Conservation (phyloP, 2,888 invertebrate genomes). For the Philonicus albiceps region DNA sequence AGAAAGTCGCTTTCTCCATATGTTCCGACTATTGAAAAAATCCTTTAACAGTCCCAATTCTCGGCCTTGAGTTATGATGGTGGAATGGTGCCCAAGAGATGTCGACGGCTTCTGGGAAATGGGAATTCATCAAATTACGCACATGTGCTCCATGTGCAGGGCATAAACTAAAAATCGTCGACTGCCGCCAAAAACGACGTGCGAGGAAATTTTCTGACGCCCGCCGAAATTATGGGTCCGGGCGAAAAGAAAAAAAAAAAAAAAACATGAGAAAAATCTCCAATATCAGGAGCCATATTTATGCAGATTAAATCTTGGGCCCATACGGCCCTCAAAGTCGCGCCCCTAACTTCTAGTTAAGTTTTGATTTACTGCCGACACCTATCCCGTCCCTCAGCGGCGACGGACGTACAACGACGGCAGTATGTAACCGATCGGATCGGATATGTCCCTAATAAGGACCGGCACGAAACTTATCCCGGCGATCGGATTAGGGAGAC, state of each 20-base stretch:
- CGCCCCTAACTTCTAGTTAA: conserved; percentile 34
- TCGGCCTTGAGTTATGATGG: background rate
- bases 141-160: conserved; percentile 43
- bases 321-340: background rate
- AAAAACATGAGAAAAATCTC: conserved; percentile 16
- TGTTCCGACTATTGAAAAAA: background rate
- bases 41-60: background rate
- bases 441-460: conserved; percentile 36
- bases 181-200: conserved; percentile 35
- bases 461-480: background rate
- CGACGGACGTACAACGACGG: background rate
- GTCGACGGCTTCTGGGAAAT: background rate
- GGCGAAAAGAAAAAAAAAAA: no score
- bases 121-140: conserved; percentile 19
- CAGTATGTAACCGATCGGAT: conserved; percentile 18
- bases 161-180: conserved; percentile 33
- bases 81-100: background rate
- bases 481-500: background rate
- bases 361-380: conserved; percentile 36
- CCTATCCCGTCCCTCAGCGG: conserved; percentile 31
- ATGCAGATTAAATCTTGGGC: conserved; percentile 34
- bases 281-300: conserved; percentile 33
- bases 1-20: background rate
- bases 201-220: conserved; percentile 22
- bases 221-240: conserved; percentile 13